Percentiles rank a stretch among this genome's conserved stretches.
phyloP scores from a whole-genome alignment of 2,113 vertebrate genomes.

The Uria lomvia region DNA sequence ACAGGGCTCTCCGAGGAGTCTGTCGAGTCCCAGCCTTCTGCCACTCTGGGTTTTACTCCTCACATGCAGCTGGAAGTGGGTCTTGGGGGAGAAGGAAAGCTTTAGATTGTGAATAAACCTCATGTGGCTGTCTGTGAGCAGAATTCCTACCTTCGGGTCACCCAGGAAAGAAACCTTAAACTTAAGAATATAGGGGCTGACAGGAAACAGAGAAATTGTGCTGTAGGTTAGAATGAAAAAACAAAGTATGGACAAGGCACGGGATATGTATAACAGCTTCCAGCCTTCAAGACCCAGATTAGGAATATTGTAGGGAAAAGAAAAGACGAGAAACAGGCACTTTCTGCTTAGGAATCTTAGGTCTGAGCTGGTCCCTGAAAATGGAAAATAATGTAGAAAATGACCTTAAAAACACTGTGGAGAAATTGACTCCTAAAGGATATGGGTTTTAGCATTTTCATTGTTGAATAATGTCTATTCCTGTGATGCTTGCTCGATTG shows the following conservation, averaged over 20 bases:
- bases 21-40: background rate
- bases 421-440: background rate
- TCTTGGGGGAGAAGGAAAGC: background rate
- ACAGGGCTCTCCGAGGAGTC: background rate
- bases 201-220: background rate
- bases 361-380: background rate
- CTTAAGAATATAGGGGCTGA: background rate
- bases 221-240: background rate
- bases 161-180: background rate
- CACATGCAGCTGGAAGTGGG: background rate
- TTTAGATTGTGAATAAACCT: background rate
- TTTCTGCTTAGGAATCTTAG: background rate
- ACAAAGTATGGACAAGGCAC: background rate
- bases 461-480: background rate
- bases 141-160: background rate
- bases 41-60: background rate
- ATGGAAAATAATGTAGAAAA: background rate
- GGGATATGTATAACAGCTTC: background rate
- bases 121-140: background rate
- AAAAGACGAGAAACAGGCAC: background rate
- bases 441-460: background rate
- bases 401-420: background rate
- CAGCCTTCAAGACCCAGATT: background rate
- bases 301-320: background rate
- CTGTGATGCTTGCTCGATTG: background rate